A percentile compares a stretch with the other conserved stretches of the same genome.
These are phyloP conservation scores for Aporophyla nigra DNA, from an alignment of 2,888 invertebrate genomes.

Conservation along the genomic window DNA sequence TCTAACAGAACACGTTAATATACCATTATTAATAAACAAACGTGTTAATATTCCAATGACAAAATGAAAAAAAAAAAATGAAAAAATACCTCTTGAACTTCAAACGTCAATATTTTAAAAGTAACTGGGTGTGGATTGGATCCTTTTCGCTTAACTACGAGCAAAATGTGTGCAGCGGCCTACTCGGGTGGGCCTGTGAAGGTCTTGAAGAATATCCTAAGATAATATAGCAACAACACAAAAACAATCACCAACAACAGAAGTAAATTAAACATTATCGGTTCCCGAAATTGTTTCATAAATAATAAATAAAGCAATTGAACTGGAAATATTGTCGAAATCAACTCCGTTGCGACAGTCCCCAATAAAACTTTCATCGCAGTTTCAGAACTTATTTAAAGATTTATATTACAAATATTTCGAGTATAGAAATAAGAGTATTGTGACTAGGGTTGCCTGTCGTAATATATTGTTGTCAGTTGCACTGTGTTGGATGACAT, in stretches of 20 bases:
- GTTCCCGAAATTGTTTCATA: conserved; percentile 18
- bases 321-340: conserved; percentile 26
- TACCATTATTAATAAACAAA: too few species aligned
- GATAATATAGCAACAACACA: neutral
- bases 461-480: neutral
- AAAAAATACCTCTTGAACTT: too few species aligned
- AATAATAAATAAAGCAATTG: conserved; percentile 41
- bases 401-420: conserved; percentile 53
- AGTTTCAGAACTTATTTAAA: conserved; percentile 49
- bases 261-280: conserved; percentile 3
- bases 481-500: too few species aligned
- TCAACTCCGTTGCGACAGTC: conserved; percentile 8
- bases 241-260: neutral
- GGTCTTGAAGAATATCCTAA: neutral
- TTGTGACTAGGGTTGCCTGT: conserved; percentile 21
- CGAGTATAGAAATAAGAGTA: conserved; percentile 28
- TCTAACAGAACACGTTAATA: too few species aligned
- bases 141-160: too few species aligned
- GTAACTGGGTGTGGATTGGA: too few species aligned
- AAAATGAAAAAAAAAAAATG: too few species aligned
- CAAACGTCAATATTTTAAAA: too few species aligned
- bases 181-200: too few species aligned
- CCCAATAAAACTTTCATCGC: conserved; percentile 45
- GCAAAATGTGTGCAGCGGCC: too few species aligned
- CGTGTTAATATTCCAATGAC: too few species aligned